Conservation (phyloP, 2,888 invertebrate genomes). For the Mycalesis mineus region DNA sequence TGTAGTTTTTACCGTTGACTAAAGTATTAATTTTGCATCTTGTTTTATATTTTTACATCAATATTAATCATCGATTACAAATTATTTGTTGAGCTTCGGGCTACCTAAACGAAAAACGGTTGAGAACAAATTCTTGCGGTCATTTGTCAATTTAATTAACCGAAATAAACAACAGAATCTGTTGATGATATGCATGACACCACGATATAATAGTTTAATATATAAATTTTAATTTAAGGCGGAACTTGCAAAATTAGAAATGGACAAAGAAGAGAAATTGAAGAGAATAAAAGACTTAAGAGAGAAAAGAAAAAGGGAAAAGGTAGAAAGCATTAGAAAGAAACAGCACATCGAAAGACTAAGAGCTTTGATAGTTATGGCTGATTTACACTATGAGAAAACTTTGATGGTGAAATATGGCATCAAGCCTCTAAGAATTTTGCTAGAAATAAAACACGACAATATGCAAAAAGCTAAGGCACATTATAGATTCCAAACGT, state of each 20-base stretch:
- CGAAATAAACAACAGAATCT: too few relatives aligned
- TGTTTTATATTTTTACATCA: too few relatives aligned
- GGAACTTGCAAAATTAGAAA: constrained; percentile 69
- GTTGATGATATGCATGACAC: too few relatives aligned
- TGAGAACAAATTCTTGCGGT: too few relatives aligned
- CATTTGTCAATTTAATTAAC: too few relatives aligned
- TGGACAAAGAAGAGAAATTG: constrained; percentile 80
- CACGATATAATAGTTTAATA: too few relatives aligned
- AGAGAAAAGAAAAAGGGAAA: constrained; percentile 79
- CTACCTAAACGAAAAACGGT: too few relatives aligned
- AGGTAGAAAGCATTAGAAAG: constrained; percentile 79
- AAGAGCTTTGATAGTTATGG: constrained; percentile 69
- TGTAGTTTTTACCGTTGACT: too few relatives aligned
- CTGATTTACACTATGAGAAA: constrained; percentile 71
- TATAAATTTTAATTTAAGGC: too few relatives aligned
- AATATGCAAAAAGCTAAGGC: constrained; percentile 66
- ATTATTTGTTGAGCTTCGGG: too few relatives aligned
- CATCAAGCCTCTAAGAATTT: constrained; percentile 50
- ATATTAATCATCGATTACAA: too few relatives aligned
- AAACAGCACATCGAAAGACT: constrained; percentile 72
- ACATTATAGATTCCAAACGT: constrained; percentile 64
- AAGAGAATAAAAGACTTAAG: constrained; percentile 79
- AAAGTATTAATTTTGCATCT: too few relatives aligned
- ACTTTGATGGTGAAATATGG: constrained; percentile 59
- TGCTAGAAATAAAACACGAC: constrained; percentile 55